These are phyloP conservation scores for Ophion ventricosus DNA, from an alignment of 2,888 invertebrate genomes.

Conservation along the genomic window DNA sequence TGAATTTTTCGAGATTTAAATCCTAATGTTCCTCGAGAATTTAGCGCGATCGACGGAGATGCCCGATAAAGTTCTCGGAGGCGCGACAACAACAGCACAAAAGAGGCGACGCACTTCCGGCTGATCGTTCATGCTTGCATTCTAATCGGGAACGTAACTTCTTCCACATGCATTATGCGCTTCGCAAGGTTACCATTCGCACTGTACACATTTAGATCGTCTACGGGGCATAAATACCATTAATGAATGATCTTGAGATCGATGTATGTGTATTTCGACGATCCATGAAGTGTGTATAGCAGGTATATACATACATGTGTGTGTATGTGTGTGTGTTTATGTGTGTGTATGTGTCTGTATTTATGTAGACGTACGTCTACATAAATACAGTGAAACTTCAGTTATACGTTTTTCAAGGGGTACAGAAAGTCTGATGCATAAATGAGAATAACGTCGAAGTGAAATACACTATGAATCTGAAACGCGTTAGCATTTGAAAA, in stretches of 20 bases:
- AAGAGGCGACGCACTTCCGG: slow-evolving; percentile 76
- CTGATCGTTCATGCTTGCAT: slow-evolving; percentile 76
- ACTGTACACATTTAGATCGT: slow-evolving; percentile 25
- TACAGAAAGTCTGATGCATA: too few species aligned
- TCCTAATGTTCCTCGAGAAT: slow-evolving; percentile 45
- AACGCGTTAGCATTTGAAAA: too few species aligned
- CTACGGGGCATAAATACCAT: slow-evolving; percentile 24
- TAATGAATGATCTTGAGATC: slow-evolving; percentile 39
- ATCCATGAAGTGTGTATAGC: slow-evolving; percentile 5
- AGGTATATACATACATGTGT: not conserved
- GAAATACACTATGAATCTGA: too few species aligned
- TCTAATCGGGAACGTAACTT: slow-evolving; percentile 71
- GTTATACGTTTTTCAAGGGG: too few species aligned
- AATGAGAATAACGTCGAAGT: too few species aligned
- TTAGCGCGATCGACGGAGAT: slow-evolving; percentile 53
- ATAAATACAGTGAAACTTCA: too few species aligned
- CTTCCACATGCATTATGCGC: slow-evolving; percentile 24
- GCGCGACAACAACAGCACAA: slow-evolving; percentile 59
- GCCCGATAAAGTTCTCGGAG: slow-evolving; percentile 63
- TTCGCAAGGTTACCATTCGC: slow-evolving; percentile 41
- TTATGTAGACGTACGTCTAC: too few species aligned
- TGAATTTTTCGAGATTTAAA: slow-evolving; percentile 54
- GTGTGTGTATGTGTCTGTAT: too few species aligned
- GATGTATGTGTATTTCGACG: not conserved
- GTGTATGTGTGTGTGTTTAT: too few species aligned